A percentile compares a stretch with the other conserved stretches of the same genome.
Conservation (phyloP, 1,140 invertebrate species). For the Drosophila orosa region DNA sequence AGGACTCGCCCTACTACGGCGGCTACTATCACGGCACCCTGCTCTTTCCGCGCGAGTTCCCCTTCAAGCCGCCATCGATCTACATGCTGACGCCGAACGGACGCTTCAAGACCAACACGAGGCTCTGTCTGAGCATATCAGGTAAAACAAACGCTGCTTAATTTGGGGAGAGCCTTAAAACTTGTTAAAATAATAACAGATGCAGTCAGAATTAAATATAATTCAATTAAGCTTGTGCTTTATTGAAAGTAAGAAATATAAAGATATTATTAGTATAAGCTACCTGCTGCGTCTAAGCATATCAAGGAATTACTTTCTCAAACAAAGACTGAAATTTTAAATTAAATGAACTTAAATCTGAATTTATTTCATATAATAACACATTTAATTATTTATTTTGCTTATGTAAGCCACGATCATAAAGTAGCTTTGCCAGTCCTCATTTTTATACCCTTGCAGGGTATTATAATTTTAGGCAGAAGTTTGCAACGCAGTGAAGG, state of each 20-base stretch:
- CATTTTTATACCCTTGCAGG: too few species aligned
- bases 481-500: too few species aligned
- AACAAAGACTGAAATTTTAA: too few species aligned
- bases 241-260: neutral
- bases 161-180: neutral
- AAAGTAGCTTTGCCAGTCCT: too few species aligned
- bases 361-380: too few species aligned
- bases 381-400: too few species aligned
- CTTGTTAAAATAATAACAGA: neutral
- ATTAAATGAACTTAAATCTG: too few species aligned
- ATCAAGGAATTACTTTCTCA: neutral
- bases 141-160: conserved; percentile 27
- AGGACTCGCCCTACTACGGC: conserved; percentile 96
- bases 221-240: neutral
- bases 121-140: conserved; percentile 97
- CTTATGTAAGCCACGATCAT: too few species aligned
- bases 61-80: conserved; percentile 99
- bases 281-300: neutral
- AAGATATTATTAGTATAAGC: neutral
- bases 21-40: conserved; percentile 99
- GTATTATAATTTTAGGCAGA: too few species aligned
- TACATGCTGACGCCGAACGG: conserved; percentile 99
- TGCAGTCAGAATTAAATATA: neutral
- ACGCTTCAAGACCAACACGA: conserved; percentile 94
- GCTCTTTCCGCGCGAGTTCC: conserved; percentile 98